Conservation (phyloP, 2,888 invertebrate genomes). For the Cyaniris semiargus region DNA sequence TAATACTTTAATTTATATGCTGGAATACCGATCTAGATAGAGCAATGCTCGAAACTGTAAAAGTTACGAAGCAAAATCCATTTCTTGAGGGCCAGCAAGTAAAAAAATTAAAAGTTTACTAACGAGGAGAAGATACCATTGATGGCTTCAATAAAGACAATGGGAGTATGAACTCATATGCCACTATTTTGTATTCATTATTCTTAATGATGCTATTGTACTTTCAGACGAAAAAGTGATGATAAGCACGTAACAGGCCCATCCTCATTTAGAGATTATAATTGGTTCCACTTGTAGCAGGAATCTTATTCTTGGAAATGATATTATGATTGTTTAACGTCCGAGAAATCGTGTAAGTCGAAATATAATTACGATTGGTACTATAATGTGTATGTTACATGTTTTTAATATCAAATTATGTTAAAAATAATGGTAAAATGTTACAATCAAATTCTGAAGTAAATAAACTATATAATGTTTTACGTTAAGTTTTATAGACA, state of each 20-base stretch:
- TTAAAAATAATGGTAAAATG: too few relatives aligned
- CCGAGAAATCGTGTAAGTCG: not conserved
- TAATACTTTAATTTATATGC: not conserved
- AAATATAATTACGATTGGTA: not conserved
- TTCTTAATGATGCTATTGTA: conserved; percentile 1
- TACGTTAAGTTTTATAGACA: too few relatives aligned
- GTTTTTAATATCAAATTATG: too few relatives aligned
- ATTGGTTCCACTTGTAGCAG: not conserved
- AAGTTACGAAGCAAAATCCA: not conserved
- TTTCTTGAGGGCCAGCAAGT: not conserved
- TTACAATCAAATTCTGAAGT: too few relatives aligned
- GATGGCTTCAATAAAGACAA: not conserved
- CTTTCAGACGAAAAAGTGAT: conserved; percentile 13
- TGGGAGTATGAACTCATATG: not conserved
- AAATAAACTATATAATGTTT: too few relatives aligned
- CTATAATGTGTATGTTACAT: not conserved
- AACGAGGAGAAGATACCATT: conserved; percentile 14
- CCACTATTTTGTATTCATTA: conserved; percentile 26
- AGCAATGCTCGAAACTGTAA: not conserved
- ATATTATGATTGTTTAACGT: not conserved
- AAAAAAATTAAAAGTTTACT: not conserved
- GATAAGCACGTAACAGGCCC: not conserved
- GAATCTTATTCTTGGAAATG: not conserved
- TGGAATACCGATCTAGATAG: not conserved
- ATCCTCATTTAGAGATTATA: conserved; percentile 17